Conservation (phyloP, 2,797 vertebrate species). For the Pogoniulus pusillus region DNA sequence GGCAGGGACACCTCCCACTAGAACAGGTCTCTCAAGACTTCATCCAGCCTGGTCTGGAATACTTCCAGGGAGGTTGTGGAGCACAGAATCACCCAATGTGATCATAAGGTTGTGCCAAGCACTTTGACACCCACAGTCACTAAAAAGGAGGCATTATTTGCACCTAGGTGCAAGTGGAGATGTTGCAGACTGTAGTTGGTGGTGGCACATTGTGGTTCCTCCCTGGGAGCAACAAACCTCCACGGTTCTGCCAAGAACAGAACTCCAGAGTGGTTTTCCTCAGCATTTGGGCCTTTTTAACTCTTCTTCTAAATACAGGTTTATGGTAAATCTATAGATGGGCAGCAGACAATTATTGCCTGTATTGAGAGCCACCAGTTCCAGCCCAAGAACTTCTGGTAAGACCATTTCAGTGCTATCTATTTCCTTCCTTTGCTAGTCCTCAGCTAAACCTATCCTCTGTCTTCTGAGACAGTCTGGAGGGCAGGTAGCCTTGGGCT, state of each 20-base stretch:
- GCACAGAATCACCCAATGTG: too few species aligned
- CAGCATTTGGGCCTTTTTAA: conserved; percentile 40
- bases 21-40: too few species aligned
- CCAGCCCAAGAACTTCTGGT: conserved; percentile 97
- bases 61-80: too few species aligned
- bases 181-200: background rate
- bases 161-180: background rate
- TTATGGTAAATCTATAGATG: conserved; percentile 94
- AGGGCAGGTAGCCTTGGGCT: background rate
- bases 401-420: conserved; percentile 59
- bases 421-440: background rate
- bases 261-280: background rate
- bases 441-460: background rate
- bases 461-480: background rate
- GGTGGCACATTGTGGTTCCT: background rate
- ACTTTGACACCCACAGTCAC: background rate
- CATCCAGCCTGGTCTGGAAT: too few species aligned
- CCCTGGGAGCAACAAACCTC: background rate
- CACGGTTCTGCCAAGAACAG: background rate
- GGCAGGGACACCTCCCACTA: too few species aligned
- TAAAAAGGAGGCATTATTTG: background rate
- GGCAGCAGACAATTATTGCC: conserved; percentile 93
- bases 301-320: conserved; percentile 78
- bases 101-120: background rate
- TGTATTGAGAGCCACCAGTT: conserved; percentile 96